Percentiles rank a stretch among this genome's conserved stretches.
phyloP scores from a whole-genome alignment of 2,888 invertebrate genomes.

The Drosophila kambysellisi region DNA sequence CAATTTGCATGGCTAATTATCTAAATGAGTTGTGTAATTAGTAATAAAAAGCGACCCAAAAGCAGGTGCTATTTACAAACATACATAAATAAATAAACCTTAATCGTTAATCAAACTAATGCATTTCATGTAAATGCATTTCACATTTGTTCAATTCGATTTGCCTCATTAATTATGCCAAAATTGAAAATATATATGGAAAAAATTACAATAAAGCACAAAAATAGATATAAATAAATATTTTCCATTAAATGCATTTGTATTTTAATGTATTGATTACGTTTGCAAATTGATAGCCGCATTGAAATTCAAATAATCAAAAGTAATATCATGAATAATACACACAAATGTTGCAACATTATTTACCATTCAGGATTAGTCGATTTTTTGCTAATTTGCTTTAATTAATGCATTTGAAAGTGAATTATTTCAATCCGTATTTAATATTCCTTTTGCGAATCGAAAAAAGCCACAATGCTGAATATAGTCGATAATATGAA shows the following conservation, averaged over 20 bases:
- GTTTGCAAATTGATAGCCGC: constrained; percentile 26
- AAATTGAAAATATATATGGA: constrained; percentile 9
- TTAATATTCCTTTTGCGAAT: background rate
- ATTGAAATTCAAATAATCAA: constrained; percentile 32
- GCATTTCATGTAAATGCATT: constrained; percentile 36
- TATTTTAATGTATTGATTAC: constrained; percentile 21
- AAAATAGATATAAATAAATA: background rate
- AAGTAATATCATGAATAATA: constrained; percentile 28
- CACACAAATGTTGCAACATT: constrained; percentile 13
- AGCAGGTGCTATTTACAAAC: constrained; percentile 2
- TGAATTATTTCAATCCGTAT: background rate
- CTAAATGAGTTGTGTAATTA: constrained; percentile 69
- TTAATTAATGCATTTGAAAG: background rate
- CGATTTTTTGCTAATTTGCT: background rate
- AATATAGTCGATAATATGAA: background rate
- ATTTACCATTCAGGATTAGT: constrained; percentile 12
- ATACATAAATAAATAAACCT: background rate
- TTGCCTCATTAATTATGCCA: constrained; percentile 44
- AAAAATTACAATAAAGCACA: background rate
- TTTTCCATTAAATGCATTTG: background rate
- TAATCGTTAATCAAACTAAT: constrained; percentile 66
- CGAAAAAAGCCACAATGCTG: no score
- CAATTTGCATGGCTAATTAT: constrained; percentile 70
- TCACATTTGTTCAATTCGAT: constrained; percentile 19
- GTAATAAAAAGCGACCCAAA: constrained; percentile 35